Base-by-base conservation (phyloP, 1,140 invertebrate genomes). In the Drosophila asahinai region DNA sequence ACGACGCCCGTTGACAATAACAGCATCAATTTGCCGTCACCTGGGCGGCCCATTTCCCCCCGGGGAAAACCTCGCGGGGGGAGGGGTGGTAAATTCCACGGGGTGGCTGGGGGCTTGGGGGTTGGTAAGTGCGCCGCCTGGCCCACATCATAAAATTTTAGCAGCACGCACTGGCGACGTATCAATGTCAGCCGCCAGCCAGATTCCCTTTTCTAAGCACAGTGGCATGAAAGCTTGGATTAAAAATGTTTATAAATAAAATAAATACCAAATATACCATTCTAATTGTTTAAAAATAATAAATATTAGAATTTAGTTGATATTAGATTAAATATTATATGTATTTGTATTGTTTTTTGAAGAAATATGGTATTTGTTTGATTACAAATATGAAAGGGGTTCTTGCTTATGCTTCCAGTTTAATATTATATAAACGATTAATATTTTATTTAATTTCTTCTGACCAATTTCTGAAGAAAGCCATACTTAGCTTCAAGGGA, bases 1-100 rank as follows among this genome's bases (percentile, higher is more conserved):
- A 59, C 47, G 47, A 48, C 58, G 65, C 58, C 74, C 60, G 30
- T 51, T 81, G 79, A 87, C 84, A 87, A 86, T 83, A 87, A 86
- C 83, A 87, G 80, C 83, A 86, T 80, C 83, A 83, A 87, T 83
- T 87, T 87, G 72, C 77, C 80, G 84, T 71, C 84, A 87, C 83
- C 72, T 87, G 83, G 75, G 77, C 72, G 80, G 64, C 77, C 68
- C 83, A 86, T 83, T 87, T 74, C 43, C 45, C 66, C 42, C 67
- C 36, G 25, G 61, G 73, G 42, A 67, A 79, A 75, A 9, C 45
- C 45, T 38, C 7, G 17, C 17, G 33, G 33, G 19, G 5, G 33
- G 33, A 14, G 5, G 17, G 51, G n/a, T 33, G 58, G 40, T 25
- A 22, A 54, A 47, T 51, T 47, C 42, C 11, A 27, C 27, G 12